Percentiles rank a stretch among this genome's conserved stretches.
Evolutionary conservation across 2,888 invertebrate genomes (phyloP).

Genomic region (Oscheius onirici): DNA sequence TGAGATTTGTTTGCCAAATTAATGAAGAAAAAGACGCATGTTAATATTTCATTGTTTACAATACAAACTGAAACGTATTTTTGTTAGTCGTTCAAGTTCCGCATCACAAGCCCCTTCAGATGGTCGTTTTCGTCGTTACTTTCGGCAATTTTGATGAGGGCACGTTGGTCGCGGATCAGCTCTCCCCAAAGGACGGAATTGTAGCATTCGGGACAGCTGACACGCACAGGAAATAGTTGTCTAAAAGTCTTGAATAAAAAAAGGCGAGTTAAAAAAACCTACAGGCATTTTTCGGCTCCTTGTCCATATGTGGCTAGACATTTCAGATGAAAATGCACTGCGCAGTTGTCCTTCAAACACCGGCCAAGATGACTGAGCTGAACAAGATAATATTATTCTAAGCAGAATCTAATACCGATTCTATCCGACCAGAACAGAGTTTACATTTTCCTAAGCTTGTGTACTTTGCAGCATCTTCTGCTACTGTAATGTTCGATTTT

Average conservation of each 20-base stretch:
- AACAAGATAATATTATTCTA: slow-evolving; percentile 22
- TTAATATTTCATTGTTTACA: too few species aligned
- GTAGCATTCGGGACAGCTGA: slow-evolving; percentile 56
- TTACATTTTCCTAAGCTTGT: slow-evolving; percentile 51
- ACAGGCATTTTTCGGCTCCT: slow-evolving; percentile 17
- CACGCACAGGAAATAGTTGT: slow-evolving; percentile 44
- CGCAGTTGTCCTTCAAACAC: slow-evolving; percentile 34
- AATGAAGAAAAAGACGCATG: too few species aligned
- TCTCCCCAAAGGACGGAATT: slow-evolving; percentile 64
- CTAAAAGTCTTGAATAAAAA: slow-evolving; percentile 4
- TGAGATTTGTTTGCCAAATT: too few species aligned
- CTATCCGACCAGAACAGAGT: slow-evolving; percentile 56
- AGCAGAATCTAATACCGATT: slow-evolving; percentile 38
- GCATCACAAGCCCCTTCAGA: slow-evolving; percentile 8
- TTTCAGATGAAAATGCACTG: slow-evolving; percentile 47
- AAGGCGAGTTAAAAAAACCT: neutral
- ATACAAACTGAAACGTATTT: too few species aligned
- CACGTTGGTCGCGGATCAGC: slow-evolving; percentile 62
- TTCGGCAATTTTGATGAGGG: slow-evolving; percentile 37
- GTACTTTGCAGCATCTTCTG: slow-evolving; percentile 50
- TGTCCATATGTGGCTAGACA: slow-evolving; percentile 59
- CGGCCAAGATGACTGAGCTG: slow-evolving; percentile 38
- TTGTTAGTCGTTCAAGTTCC: too few species aligned
- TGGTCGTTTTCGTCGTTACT: slow-evolving; percentile 11
- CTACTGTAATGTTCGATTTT: slow-evolving; percentile 55